Percentiles rank a stretch among this genome's conserved stretches.
These are phyloP conservation scores for Ichneumoninae sp. DNA, from an alignment of 2,888 invertebrate species.

Conservation along the genomic window DNA sequence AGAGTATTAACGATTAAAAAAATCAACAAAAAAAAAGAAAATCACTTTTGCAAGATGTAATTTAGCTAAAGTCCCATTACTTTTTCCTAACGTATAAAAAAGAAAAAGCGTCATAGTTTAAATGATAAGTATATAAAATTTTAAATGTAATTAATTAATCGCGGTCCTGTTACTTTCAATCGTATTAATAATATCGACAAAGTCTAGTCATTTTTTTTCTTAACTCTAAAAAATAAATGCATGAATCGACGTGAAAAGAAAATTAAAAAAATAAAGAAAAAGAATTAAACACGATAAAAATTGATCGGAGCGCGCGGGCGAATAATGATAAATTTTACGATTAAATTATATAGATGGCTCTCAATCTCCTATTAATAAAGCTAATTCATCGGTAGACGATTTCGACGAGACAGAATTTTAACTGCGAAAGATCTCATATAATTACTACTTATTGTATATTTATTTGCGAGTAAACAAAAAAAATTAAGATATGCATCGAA, in stretches of 20 bases:
- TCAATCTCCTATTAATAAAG: slow-evolving; percentile 19
- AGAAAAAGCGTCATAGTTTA: slow-evolving; percentile 29
- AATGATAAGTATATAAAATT: slow-evolving; percentile 32
- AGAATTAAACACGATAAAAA: slow-evolving; percentile 13
- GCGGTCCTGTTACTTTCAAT: slow-evolving; percentile 66
- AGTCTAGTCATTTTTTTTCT: slow-evolving; percentile 58
- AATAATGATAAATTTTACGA: slow-evolving; percentile 16
- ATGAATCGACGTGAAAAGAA: slow-evolving; percentile 23
- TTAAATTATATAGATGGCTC: slow-evolving; percentile 35
- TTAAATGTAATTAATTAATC: slow-evolving; percentile 56
- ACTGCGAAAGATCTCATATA: slow-evolving; percentile 63
- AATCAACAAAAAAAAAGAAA: neutral
- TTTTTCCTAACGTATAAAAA: slow-evolving; percentile 39
- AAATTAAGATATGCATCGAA: slow-evolving; percentile 6
- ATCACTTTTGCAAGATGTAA: slow-evolving; percentile 40
- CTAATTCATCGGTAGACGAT: slow-evolving; percentile 39
- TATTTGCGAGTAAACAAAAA: slow-evolving; percentile 42
- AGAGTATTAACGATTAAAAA: slow-evolving; percentile 26
- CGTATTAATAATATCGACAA: slow-evolving; percentile 47
- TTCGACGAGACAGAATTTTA: slow-evolving; percentile 33
- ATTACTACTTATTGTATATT: slow-evolving; percentile 53
- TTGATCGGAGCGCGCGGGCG: slow-evolving; percentile 17
- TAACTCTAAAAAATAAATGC: slow-evolving; percentile 29
- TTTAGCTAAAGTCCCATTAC: slow-evolving; percentile 29
- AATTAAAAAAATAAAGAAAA: neutral